Percentiles rank a stretch among this genome's conserved stretches.
Evolutionary conservation across 2,888 invertebrate species (phyloP).

Genomic region (Amiota mariae): DNA sequence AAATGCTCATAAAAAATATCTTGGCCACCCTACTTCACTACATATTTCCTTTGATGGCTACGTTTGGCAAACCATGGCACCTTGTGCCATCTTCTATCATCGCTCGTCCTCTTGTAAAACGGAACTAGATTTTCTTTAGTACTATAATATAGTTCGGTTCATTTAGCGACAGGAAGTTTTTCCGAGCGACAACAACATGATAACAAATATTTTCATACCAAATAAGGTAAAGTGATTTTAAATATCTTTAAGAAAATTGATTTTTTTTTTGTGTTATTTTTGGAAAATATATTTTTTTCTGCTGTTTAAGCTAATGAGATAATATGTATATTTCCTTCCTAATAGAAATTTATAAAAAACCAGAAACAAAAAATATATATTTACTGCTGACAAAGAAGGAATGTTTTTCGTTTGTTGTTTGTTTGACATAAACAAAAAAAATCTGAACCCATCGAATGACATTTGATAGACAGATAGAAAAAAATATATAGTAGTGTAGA

Average conservation of each 20-base stretch:
- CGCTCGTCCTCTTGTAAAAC: no score
- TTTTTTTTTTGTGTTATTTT: conserved; percentile 5
- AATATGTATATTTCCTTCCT: not conserved
- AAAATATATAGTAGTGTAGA: no score
- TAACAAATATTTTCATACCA: conserved; percentile 62
- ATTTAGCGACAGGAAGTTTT: not conserved
- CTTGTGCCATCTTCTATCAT: no score
- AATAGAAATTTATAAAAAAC: not conserved
- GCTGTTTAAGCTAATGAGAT: not conserved
- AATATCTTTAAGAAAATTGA: conserved; percentile 28
- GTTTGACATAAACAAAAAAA: conserved; percentile 44
- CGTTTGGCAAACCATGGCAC: no score
- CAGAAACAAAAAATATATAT: conserved; percentile 22
- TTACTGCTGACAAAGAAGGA: not conserved
- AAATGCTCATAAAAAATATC: conserved; percentile 18
- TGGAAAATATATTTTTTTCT: not conserved
- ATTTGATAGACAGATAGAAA: conserved; percentile 40
- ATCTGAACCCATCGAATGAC: conserved; percentile 46
- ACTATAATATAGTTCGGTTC: no score
- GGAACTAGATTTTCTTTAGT: no score
- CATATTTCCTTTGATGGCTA: no score
- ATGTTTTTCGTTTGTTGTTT: conserved; percentile 64
- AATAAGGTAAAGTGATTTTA: conserved; percentile 65
- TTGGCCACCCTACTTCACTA: not conserved
- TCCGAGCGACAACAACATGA: conserved; percentile 8